Evolutionary conservation across 2,113 vertebrate genomes (phyloP).

Genomic region (Erinaceus europaeus): DNA sequence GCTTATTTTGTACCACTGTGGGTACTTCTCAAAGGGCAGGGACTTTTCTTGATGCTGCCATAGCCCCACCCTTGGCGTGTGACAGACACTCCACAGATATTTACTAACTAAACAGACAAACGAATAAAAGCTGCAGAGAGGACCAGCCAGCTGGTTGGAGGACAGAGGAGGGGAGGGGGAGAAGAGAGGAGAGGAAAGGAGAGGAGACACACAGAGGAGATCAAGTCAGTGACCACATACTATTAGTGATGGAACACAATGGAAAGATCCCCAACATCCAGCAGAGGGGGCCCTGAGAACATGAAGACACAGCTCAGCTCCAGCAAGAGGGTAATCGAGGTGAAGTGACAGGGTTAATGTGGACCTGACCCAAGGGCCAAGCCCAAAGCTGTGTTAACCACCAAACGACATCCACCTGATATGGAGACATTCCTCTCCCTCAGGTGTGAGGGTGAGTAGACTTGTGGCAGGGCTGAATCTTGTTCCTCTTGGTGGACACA

Average conservation of each 20-base stretch:
- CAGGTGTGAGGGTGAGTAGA: too few species aligned
- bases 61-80: background rate
- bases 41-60: too few species aligned
- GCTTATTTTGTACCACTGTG: background rate
- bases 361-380: background rate
- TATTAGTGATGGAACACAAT: background rate
- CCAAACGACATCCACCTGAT: background rate
- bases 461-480: too few species aligned
- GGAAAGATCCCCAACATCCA: background rate
- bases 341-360: rapidly evolving
- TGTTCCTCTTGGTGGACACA: background rate
- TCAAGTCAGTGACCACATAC: background rate
- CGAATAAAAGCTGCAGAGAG: background rate
- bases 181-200: background rate
- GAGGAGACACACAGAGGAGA: background rate
- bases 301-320: too few species aligned
- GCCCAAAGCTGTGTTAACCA: background rate
- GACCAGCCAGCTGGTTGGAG: background rate
- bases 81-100: background rate
- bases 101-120: background rate
- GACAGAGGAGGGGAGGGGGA: background rate
- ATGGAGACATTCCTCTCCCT: too few species aligned
- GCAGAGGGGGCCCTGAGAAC: background rate
- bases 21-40: background rate
- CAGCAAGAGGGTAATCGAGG: background rate